A percentile compares a stretch with the other conserved stretches of the same genome.
Evolutionary conservation across 2,797 vertebrate species (phyloP).

Genomic region (Myotis myotis): DNA sequence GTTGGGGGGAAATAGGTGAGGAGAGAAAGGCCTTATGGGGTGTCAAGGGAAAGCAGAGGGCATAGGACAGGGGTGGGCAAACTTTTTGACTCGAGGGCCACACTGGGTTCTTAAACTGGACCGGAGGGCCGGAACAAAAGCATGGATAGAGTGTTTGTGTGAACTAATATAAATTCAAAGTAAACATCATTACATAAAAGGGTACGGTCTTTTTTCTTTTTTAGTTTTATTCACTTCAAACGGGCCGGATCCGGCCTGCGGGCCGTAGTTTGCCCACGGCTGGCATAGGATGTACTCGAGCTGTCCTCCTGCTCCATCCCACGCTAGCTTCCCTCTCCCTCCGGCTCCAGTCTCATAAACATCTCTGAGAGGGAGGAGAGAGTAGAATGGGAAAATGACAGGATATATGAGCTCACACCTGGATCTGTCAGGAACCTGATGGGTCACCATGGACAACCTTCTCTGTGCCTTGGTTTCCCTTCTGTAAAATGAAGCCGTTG

Average conservation of each 20-base stretch:
- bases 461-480: not conserved
- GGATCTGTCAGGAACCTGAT: not conserved
- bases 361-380: not conserved
- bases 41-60: not conserved
- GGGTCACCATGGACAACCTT: not conserved
- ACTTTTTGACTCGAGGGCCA: too few relatives aligned
- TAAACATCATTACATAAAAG: too few relatives aligned
- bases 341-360: not conserved
- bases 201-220: too few relatives aligned
- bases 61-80: too few relatives aligned
- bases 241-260: too few relatives aligned
- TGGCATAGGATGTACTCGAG: accelerated
- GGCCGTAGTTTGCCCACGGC: too few relatives aligned
- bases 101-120: too few relatives aligned
- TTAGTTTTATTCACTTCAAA: too few relatives aligned
- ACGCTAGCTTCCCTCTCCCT: not conserved
- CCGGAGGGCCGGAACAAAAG: too few relatives aligned
- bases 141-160: too few relatives aligned
- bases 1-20: not conserved
- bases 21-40: not conserved
- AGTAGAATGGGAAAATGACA: not conserved
- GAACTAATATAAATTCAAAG: too few relatives aligned
- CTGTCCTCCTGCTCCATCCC: not conserved
- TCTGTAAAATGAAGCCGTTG: not conserved
- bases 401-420: not conserved